A percentile compares a stretch with the other conserved stretches of the same genome.
Evolutionary conservation across 2,113 vertebrate genomes (phyloP).

Genomic region (Chaetodon auriga): DNA sequence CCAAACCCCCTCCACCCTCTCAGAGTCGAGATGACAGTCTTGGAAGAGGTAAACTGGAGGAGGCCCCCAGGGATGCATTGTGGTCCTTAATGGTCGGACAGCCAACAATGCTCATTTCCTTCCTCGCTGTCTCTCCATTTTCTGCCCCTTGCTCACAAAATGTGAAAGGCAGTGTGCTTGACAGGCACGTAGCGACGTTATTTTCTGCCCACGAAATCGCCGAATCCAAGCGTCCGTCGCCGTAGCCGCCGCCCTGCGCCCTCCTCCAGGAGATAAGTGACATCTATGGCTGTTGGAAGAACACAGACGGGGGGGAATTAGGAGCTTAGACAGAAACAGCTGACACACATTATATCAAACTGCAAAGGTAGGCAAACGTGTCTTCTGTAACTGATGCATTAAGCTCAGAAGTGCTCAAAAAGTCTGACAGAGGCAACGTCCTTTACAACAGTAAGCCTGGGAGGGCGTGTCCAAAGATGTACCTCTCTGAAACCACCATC

Average conservation of each 20-base stretch:
- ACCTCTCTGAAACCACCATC: background rate
- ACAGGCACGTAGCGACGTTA: constrained; percentile 79
- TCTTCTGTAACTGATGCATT: constrained; percentile 5
- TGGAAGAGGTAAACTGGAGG: constrained; percentile 73
- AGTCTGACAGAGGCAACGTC: background rate
- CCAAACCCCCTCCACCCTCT: constrained; percentile 65
- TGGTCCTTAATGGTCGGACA: constrained; percentile 59
- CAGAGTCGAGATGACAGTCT: constrained; percentile 69
- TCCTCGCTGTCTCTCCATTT: constrained; percentile 60
- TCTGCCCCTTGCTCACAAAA: constrained; percentile 57
- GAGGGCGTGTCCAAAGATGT: background rate
- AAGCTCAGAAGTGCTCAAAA: constrained; percentile 19
- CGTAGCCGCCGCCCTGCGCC: constrained; percentile 93
- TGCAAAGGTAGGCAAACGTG: background rate
- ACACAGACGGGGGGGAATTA: constrained; percentile 36
- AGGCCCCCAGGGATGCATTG: constrained; percentile 63
- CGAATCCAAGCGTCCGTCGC: constrained; percentile 91
- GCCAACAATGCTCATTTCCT: constrained; percentile 59
- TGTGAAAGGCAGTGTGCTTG: constrained; percentile 63
- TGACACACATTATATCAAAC: constrained; percentile 19
- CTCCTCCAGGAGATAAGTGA: constrained; percentile 97
- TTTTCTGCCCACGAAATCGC: constrained; percentile 92
- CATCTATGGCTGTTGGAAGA: constrained; percentile 92
- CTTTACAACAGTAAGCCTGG: background rate
- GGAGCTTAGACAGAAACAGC: constrained; percentile 24